Evolutionary conservation across 2,888 invertebrate species (phyloP).

Genomic region (Dryadula phaetusa): DNA sequence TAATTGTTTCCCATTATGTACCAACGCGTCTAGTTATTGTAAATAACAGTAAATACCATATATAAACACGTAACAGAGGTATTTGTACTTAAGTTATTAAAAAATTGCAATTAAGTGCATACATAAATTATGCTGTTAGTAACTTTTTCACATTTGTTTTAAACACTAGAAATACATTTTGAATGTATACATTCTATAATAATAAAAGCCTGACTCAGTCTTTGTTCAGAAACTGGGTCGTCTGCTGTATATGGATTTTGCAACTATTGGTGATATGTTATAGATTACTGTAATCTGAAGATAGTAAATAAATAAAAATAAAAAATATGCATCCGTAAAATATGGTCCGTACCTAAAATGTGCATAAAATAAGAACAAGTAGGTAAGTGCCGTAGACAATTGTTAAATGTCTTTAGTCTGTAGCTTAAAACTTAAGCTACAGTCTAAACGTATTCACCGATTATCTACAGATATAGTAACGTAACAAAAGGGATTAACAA

Average conservation of each 20-base stretch:
- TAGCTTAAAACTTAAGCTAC: constrained; percentile 20
- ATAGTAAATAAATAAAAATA: constrained; percentile 13
- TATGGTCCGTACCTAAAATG: too few relatives aligned
- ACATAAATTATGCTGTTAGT: not conserved
- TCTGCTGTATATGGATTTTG: constrained; percentile 66
- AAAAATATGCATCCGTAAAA: too few relatives aligned
- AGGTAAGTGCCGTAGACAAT: too few relatives aligned
- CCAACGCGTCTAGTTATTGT: too few relatives aligned
- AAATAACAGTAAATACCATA: too few relatives aligned
- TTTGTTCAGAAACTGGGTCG: constrained; percentile 74
- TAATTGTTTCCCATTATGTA: too few relatives aligned
- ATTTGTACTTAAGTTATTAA: too few relatives aligned
- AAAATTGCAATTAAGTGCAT: not conserved
- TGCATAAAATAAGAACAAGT: too few relatives aligned
- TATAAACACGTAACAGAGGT: too few relatives aligned
- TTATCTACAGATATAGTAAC: constrained; percentile 12
- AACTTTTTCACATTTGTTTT: not conserved
- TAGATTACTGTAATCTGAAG: constrained; percentile 17
- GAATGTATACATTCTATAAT: constrained; percentile 51
- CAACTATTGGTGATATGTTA: constrained; percentile 59
- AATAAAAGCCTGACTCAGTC: constrained; percentile 66
- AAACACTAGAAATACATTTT: not conserved
- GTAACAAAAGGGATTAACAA: constrained; percentile 52
- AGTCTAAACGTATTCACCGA: too few relatives aligned
- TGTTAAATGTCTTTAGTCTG: not conserved